Conservation (phyloP, 2,113 vertebrate genomes). For the Eptatretus burgeri region DNA sequence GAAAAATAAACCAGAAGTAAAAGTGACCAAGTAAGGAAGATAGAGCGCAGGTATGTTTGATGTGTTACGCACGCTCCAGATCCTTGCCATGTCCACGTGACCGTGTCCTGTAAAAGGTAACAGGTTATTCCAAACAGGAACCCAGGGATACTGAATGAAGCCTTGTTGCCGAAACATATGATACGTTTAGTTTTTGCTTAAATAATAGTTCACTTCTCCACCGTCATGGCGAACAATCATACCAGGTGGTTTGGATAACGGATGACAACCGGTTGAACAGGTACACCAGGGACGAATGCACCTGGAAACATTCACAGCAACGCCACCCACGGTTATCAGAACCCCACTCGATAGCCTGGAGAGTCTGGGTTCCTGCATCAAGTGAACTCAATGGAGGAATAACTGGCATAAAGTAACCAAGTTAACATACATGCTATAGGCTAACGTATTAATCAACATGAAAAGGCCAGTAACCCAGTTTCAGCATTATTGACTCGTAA, state of each 20-base stretch:
- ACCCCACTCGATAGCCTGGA: too few species aligned
- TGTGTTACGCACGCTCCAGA: conserved; percentile 36
- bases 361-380: too few species aligned
- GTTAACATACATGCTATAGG: too few species aligned
- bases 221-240: conserved; percentile 12
- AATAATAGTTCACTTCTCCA: too few species aligned
- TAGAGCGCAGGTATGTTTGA: too few species aligned
- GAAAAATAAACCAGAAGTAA: too few species aligned
- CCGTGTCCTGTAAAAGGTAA: conserved; percentile 37
- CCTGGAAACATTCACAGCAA: conserved; percentile 23
- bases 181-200: background rate
- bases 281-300: conserved; percentile 56
- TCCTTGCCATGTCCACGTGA: conserved; percentile 96
- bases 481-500: too few species aligned
- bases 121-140: background rate
- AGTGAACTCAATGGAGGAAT: too few species aligned
- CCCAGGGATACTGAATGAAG: background rate
- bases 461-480: too few species aligned
- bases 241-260: conserved; percentile 66
- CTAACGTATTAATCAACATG: too few species aligned
- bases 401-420: too few species aligned
- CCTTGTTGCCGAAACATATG: background rate
- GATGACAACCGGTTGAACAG: conserved; percentile 62
- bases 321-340: background rate
- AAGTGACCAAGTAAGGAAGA: too few species aligned